A percentile compares a stretch with the other conserved stretches of the same genome.
Evolutionary conservation across 2,888 invertebrate genomes (phyloP).

Genomic region (Lepetodrilus schrolli): DNA sequence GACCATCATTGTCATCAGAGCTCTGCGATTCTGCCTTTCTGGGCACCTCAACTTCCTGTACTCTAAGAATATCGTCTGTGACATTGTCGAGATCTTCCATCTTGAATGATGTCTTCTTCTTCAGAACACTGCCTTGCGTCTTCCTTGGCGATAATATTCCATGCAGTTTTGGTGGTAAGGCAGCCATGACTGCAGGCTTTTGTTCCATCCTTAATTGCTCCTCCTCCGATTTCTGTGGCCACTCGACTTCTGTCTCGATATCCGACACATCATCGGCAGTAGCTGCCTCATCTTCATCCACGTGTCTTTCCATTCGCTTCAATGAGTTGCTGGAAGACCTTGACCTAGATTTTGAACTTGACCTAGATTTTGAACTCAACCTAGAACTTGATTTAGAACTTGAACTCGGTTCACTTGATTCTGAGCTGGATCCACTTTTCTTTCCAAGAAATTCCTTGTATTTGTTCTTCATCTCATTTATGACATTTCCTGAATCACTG

Average conservation of each 20-base stretch:
- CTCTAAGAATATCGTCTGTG: neutral
- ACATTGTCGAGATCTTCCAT: constrained; percentile 2
- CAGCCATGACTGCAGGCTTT: neutral
- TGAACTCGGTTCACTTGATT: neutral
- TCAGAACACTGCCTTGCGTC: constrained; percentile 38
- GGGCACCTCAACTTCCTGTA: too few relatives aligned
- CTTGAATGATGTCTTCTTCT: constrained; percentile 38
- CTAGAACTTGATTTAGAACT: neutral
- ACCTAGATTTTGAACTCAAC: neutral
- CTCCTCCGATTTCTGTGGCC: constrained; percentile 28
- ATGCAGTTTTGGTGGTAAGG: constrained; percentile 3
- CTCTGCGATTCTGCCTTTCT: neutral
- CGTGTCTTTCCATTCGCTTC: neutral
- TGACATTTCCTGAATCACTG: constrained; percentile 1
- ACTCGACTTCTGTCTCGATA: constrained; percentile 44
- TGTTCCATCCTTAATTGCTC: neutral
- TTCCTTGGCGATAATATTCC: constrained; percentile 40
- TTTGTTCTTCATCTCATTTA: neutral
- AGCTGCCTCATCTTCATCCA: constrained; percentile 30
- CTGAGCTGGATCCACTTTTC: neutral
- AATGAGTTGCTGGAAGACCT: neutral
- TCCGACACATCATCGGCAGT: constrained; percentile 52
- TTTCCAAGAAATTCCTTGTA: neutral
- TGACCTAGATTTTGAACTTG: neutral
- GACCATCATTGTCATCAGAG: neutral